Base-by-base conservation (phyloP, 2,888 invertebrate species). In the Germaria angustata region DNA sequence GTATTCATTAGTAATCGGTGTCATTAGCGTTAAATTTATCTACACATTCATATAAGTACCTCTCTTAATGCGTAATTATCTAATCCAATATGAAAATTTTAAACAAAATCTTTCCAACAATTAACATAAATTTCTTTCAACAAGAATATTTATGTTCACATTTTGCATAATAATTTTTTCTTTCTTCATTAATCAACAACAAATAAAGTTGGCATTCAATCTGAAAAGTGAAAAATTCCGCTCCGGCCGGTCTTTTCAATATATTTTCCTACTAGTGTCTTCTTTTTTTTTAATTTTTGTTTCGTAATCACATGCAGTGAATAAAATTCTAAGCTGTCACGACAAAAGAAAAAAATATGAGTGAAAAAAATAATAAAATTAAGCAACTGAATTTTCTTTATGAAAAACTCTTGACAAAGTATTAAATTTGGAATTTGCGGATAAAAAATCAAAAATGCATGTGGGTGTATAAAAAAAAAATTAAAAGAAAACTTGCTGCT, bases 181-280 rank as follows among this genome's bases (percentile, higher is more conserved):
- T 17, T n/a, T 15, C 1, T 53, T 22, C 11, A 53, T 28, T 53
- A 7, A 15, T 15, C 24, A 28, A 13, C 24, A 46, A 51, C 36
- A 17, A n/a, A 28, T 17, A 53, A 39, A 24, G 24, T 53, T 39
- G 49, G 49, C 65, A 51, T 34, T 51, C 22, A 66, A 51, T n/a
- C 15, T 11, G 7, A 36, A n/a, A 34, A 1, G 34, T n/a, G 46
- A 32, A 41, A 36, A 34, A n/a, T n/a, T n/a, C n/a, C n/a, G n/a
- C n/a, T 72, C 51, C 61, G 28, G 28, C 61, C 72, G 72, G 72
- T 51, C 17, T 66, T 66, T 28, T 66, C 15, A 7, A 32, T 53
- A 28, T 1, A 34, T 34, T 34, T 55, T 53, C 6, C 8, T 49
- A 22, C 49, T 24, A 5, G 49, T 49, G 9, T n/a, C 2, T 44